A percentile compares a stretch with the other conserved stretches of the same genome.
Evolutionary conservation across 2,888 invertebrate genomes (phyloP).

Genomic region (Autographa gamma): DNA sequence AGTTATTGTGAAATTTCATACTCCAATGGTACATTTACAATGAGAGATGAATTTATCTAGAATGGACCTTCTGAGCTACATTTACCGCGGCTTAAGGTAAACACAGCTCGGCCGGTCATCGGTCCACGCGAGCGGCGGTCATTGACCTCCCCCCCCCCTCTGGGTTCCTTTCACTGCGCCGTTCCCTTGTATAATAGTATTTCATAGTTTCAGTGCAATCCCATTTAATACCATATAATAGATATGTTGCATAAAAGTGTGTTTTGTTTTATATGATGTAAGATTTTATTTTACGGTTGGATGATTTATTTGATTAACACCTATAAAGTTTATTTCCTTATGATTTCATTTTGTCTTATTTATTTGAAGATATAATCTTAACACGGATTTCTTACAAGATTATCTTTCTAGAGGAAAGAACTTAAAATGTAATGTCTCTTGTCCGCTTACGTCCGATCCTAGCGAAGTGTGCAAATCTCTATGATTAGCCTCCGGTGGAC

Average conservation of each 20-base stretch:
- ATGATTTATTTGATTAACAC: neutral
- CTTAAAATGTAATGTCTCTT: neutral
- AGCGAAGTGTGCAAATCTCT: neutral
- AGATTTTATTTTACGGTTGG: neutral
- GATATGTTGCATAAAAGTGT: slow-evolving; percentile 3
- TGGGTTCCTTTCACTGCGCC: slow-evolving; percentile 46
- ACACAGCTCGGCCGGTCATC: slow-evolving; percentile 24
- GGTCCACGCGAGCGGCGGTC: slow-evolving; percentile 43
- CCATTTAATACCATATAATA: slow-evolving; percentile 8
- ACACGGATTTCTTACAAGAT: no score
- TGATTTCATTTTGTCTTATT: no score
- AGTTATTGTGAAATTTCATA: no score
- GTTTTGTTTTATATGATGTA: neutral
- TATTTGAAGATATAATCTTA: no score
- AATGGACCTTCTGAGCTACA: neutral
- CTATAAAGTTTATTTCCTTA: neutral
- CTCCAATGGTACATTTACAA: no score
- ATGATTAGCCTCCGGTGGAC: neutral
- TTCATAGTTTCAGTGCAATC: slow-evolving; percentile 22
- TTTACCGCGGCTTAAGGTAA: slow-evolving; percentile 35
- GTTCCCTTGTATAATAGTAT: slow-evolving; percentile 17
- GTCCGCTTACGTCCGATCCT: neutral
- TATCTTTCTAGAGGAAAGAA: no score
- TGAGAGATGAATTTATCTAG: neutral
- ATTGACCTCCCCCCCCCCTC: slow-evolving; percentile 35